Percentiles rank a stretch among this genome's conserved stretches.
These are phyloP conservation scores for Himantopus leucocephalus DNA, from an alignment of 2,113 vertebrate genomes.

Conservation along the genomic window DNA sequence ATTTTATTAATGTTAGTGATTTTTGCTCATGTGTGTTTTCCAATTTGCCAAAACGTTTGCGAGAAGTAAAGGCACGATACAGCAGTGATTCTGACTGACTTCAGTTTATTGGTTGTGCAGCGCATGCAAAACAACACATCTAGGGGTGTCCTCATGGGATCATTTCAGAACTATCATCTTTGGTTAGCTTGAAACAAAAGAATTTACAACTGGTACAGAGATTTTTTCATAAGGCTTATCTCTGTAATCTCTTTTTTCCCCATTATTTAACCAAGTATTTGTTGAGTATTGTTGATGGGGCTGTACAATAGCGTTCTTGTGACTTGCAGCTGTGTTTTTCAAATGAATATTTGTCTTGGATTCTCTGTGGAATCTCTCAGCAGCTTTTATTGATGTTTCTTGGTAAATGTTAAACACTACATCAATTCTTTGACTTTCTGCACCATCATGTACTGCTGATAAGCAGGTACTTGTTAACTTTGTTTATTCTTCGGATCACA, in stretches of 20 bases:
- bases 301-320: slow-evolving; percentile 48
- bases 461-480: slow-evolving; percentile 36
- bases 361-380: slow-evolving; percentile 37
- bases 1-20: background rate
- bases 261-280: background rate
- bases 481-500: slow-evolving; percentile 21
- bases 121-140: background rate
- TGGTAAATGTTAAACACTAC: slow-evolving; percentile 40
- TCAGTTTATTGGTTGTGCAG: background rate
- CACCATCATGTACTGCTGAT: slow-evolving; percentile 15
- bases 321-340: slow-evolving; percentile 63
- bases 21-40: background rate
- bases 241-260: background rate
- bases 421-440: slow-evolving; percentile 35
- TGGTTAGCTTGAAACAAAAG: background rate
- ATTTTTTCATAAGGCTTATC: background rate
- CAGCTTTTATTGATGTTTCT: slow-evolving; percentile 55
- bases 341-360: slow-evolving; percentile 61
- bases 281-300: slow-evolving; percentile 11
- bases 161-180: background rate
- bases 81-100: background rate
- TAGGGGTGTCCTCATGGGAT: background rate
- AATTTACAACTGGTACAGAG: background rate
- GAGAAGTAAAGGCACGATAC: background rate
- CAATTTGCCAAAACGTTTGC: background rate